These are phyloP conservation scores for Andrena bicolor DNA, from an alignment of 2,888 invertebrate genomes.

Conservation along the genomic window DNA sequence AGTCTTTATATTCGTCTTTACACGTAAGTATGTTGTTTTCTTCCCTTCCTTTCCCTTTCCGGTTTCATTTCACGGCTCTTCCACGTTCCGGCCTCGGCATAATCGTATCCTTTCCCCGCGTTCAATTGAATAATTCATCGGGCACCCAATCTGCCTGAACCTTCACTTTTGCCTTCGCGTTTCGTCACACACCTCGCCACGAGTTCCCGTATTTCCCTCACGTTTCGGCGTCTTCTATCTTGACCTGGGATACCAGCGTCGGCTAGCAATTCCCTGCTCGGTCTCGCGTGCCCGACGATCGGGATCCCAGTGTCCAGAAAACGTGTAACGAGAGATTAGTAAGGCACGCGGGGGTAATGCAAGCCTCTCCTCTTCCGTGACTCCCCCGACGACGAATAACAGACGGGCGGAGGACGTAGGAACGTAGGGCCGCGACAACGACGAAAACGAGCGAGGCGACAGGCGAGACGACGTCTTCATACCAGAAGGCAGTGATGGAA, in stretches of 20 bases:
- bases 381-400: slow-evolving; percentile 40
- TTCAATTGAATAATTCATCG: slow-evolving; percentile 54
- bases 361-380: slow-evolving; percentile 20
- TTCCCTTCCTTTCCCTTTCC: background rate
- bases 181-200: slow-evolving; percentile 35
- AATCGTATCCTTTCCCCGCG: slow-evolving; percentile 17
- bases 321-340: slow-evolving; percentile 72
- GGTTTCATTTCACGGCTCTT: background rate
- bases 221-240: slow-evolving; percentile 50
- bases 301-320: slow-evolving; percentile 48
- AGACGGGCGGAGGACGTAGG: slow-evolving; percentile 36
- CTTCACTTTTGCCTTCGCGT: slow-evolving; percentile 39
- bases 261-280: slow-evolving; percentile 1
- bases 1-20: background rate
- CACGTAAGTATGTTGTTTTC: background rate
- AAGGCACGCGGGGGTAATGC: slow-evolving; percentile 58
- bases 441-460: slow-evolving; percentile 50
- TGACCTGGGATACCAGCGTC: slow-evolving; percentile 61
- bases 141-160: slow-evolving; percentile 19
- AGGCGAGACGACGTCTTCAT: slow-evolving; percentile 72
- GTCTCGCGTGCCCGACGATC: slow-evolving; percentile 18
- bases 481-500: slow-evolving; percentile 74
- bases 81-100: background rate
- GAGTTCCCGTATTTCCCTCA: slow-evolving; percentile 42
- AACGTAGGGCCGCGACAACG: slow-evolving; percentile 52